A percentile compares a stretch with the other conserved stretches of the same genome.
phyloP scores from a whole-genome alignment of 2,888 invertebrate species.

The Troides oblongomaculatus region DNA sequence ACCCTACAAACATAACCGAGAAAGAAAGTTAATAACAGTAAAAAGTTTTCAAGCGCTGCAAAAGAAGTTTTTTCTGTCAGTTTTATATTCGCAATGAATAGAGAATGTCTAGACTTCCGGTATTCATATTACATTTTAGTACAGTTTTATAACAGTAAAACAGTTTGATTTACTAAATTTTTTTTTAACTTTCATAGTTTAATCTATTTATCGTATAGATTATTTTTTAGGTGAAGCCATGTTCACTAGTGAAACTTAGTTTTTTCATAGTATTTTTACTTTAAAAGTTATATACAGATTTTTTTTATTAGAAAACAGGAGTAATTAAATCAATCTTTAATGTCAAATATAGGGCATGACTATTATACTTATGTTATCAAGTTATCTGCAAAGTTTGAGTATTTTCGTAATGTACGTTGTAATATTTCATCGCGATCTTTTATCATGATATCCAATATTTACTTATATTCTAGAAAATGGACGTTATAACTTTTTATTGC shows the following conservation, averaged over 20 bases:
- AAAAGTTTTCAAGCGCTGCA: neutral
- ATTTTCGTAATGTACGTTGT: neutral
- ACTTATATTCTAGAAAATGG: slow-evolving; percentile 4
- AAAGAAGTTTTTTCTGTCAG: neutral
- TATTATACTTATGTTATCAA: too few relatives aligned
- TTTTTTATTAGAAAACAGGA: too few relatives aligned
- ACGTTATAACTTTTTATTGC: slow-evolving; percentile 11
- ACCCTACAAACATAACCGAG: neutral
- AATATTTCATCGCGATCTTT: neutral
- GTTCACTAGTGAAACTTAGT: too few relatives aligned
- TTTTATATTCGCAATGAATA: neutral
- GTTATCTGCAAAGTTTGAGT: neutral
- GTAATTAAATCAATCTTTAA: too few relatives aligned
- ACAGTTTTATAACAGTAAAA: too few relatives aligned
- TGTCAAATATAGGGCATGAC: too few relatives aligned
- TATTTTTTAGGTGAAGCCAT: too few relatives aligned
- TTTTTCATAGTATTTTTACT: too few relatives aligned
- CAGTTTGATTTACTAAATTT: too few relatives aligned
- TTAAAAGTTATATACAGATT: too few relatives aligned
- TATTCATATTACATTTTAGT: neutral
- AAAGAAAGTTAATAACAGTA: neutral
- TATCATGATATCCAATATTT: slow-evolving; percentile 2
- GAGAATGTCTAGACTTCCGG: neutral
- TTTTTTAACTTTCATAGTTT: too few relatives aligned
- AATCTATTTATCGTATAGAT: too few relatives aligned